phyloP scores from a whole-genome alignment of 2,888 invertebrate genomes.

The Cyclophora punctaria region DNA sequence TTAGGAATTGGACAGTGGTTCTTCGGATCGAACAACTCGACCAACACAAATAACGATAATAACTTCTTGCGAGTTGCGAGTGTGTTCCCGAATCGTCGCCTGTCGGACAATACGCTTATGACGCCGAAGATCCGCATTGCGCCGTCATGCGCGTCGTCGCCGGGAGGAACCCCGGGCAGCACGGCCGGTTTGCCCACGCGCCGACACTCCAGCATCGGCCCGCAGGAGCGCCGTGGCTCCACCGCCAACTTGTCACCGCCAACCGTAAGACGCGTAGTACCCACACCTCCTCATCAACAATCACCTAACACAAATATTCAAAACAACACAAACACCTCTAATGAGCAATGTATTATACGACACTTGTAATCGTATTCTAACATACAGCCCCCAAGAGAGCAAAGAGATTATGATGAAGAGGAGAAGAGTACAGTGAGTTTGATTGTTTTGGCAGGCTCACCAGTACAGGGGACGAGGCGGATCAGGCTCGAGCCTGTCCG shows the following conservation, averaged over 20 bases:
- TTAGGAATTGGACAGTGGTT: conserved; percentile 84
- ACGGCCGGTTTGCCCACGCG: conserved; percentile 87
- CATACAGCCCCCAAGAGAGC: not conserved
- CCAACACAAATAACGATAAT: conserved; percentile 78
- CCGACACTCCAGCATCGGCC: conserved; percentile 93
- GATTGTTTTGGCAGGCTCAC: conserved; percentile 73
- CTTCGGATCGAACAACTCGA: conserved; percentile 88
- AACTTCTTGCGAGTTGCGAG: conserved; percentile 90
- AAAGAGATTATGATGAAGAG: conserved; percentile 12
- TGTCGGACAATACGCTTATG: conserved; percentile 94
- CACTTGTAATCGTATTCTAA: conserved; percentile 7
- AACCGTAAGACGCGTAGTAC: conserved; percentile 79
- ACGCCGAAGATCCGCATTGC: conserved; percentile 92
- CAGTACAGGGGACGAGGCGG: conserved; percentile 80
- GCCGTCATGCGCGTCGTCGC: conserved; percentile 91
- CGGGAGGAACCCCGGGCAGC: conserved; percentile 81
- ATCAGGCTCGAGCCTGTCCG: conserved; percentile 88
- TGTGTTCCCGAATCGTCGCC: conserved; percentile 88
- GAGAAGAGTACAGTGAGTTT: conserved; percentile 43
- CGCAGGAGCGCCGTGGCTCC: conserved; percentile 89
- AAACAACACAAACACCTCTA: not conserved
- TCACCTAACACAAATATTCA: not conserved
- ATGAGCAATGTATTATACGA: not conserved
- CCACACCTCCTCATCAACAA: not conserved
- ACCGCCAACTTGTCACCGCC: conserved; percentile 91